Evolutionary conservation across 1,140 invertebrate species (phyloP).

Genomic region (Pararge aegeria): DNA sequence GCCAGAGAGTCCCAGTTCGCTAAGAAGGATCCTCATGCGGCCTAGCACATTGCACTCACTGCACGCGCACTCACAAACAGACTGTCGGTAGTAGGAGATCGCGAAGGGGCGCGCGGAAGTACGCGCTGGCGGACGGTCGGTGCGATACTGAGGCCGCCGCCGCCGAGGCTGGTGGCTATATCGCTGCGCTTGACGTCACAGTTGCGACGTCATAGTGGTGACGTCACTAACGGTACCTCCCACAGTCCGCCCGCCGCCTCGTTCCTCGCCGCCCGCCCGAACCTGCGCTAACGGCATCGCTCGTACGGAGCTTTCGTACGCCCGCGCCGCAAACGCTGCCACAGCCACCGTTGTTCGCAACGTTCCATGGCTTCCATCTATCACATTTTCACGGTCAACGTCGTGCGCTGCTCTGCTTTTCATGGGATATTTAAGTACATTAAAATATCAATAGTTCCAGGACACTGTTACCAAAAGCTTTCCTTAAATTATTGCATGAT

Average conservation of each 20-base stretch:
- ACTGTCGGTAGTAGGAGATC: constrained; percentile 56
- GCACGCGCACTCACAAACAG: constrained; percentile 74
- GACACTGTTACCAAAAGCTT: neutral
- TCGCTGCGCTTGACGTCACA: constrained; percentile 76
- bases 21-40: constrained; percentile 81
- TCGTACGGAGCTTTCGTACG: constrained; percentile 71
- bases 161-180: constrained; percentile 77
- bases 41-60: constrained; percentile 76
- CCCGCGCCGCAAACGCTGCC: constrained; percentile 41
- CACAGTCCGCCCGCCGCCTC: constrained; percentile 71
- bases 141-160: constrained; percentile 79
- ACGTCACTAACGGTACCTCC: constrained; percentile 80
- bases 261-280: constrained; percentile 66
- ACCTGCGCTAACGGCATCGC: constrained; percentile 77
- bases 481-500: neutral
- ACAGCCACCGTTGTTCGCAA: constrained; percentile 32
- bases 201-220: constrained; percentile 65
- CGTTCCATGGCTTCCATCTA: constrained; percentile 32
- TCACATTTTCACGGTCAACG: constrained; percentile 32
- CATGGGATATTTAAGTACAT: neutral
- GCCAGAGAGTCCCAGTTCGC: constrained; percentile 78
- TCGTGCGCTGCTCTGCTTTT: constrained; percentile 5
- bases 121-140: constrained; percentile 66
- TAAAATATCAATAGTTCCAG: neutral
- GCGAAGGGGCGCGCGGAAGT: constrained; percentile 64